A percentile compares a stretch with the other conserved stretches of the same genome.
Conservation (phyloP, 1,140 invertebrate species). For the Leptoteleia sp. region DNA sequence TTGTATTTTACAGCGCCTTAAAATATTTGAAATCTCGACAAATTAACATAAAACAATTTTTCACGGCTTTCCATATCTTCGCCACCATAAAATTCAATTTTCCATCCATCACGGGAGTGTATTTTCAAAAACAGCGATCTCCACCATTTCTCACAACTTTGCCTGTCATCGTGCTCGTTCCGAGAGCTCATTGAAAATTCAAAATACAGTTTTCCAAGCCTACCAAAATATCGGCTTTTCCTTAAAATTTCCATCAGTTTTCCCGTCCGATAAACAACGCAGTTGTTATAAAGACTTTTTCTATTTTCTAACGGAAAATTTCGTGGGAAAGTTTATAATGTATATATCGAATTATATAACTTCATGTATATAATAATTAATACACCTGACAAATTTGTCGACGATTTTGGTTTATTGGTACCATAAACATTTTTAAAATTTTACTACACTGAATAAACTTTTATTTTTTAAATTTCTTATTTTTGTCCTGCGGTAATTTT, state of each 20-base stretch:
- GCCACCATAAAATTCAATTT: conserved; percentile 31
- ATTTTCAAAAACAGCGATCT: neutral
- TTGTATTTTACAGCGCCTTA: too few relatives aligned
- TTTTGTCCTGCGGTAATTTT: too few relatives aligned
- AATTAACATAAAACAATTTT: conserved; percentile 44
- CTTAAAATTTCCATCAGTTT: neutral
- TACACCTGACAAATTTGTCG: neutral
- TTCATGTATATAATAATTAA: neutral
- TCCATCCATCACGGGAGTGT: conserved; percentile 18
- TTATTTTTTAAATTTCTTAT: too few relatives aligned
- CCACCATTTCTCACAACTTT: neutral
- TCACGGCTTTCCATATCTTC: conserved; percentile 12
- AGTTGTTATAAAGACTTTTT: conserved; percentile 1
- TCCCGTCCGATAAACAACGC: neutral
- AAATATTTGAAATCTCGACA: too few relatives aligned
- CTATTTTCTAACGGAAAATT: neutral
- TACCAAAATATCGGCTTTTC: conserved; percentile 5
- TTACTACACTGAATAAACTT: too few relatives aligned
- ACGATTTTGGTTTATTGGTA: neutral
- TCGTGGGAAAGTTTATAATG: conserved; percentile 13
- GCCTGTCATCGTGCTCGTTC: neutral
- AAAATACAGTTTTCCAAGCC: conserved; percentile 1
- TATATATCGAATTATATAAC: neutral
- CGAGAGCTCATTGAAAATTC: conserved; percentile 13
- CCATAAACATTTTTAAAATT: too few relatives aligned